A percentile compares a stretch with the other conserved stretches of the same genome.
phyloP scores from a whole-genome alignment of 2,888 invertebrate species.

The Volucella inanis region DNA sequence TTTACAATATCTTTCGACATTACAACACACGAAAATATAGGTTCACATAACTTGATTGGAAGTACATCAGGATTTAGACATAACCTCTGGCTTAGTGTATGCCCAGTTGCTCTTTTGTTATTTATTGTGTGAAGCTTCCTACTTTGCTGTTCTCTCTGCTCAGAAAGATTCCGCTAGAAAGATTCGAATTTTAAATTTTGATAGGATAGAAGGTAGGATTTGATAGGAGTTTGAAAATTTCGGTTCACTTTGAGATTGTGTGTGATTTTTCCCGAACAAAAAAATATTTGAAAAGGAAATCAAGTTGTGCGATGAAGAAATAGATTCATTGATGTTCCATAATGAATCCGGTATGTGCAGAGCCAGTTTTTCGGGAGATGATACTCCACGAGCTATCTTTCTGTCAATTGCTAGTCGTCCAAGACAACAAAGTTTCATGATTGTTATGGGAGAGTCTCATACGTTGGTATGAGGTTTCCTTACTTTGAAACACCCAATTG shows the following conservation, averaged over 20 bases:
- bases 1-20: too few relatives aligned
- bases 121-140: slow-evolving; percentile 34
- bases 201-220: too few relatives aligned
- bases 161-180: too few relatives aligned
- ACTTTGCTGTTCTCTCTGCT: slow-evolving; percentile 57
- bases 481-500: slow-evolving; percentile 97
- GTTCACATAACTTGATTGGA: too few relatives aligned
- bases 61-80: too few relatives aligned
- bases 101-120: slow-evolving; percentile 10
- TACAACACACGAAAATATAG: too few relatives aligned
- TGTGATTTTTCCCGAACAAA: slow-evolving; percentile 44
- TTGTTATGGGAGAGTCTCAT: slow-evolving; percentile 95
- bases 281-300: slow-evolving; percentile 76
- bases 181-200: not conserved
- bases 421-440: slow-evolving; percentile 94
- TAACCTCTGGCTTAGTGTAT: not conserved
- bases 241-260: slow-evolving; percentile 61
- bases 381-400: slow-evolving; percentile 94
- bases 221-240: slow-evolving; percentile 25
- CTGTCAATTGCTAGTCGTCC: slow-evolving; percentile 95
- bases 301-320: slow-evolving; percentile 97
- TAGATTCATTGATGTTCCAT: slow-evolving; percentile 96
- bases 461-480: slow-evolving; percentile 95
- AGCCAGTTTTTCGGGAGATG: slow-evolving; percentile 95
- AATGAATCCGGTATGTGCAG: slow-evolving; percentile 97